Evolutionary conservation across 2,888 invertebrate species (phyloP), one percentile per base, ranked within the genome.

Genomic region (Metopia argyrocephala): DNA sequence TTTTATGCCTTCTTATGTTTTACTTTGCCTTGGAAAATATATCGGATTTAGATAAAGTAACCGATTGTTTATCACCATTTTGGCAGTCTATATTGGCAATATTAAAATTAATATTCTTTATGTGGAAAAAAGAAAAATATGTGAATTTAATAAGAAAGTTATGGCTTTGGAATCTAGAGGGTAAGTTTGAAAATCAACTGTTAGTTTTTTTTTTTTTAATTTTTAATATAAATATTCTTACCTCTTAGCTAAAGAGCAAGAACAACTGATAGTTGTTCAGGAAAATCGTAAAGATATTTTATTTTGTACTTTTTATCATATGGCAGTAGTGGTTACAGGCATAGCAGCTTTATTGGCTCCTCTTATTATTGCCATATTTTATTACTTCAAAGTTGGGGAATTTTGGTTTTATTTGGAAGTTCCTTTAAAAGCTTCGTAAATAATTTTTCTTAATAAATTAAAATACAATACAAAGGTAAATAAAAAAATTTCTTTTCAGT

Each of bases 211-310:
- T 48, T 48, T 31, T 31, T 31, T 9, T 12, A 12, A 48, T 20
- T 48, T n/a, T n/a, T n/a, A n/a, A n/a, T n/a, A n/a, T n/a, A n/a
- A n/a, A n/a, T n/a, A n/a, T n/a, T n/a, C 3, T 12, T 46, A 12
- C 12, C 12, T 7, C 66, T 50, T 20, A 84, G 84, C 79, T 5
- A 46, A 68, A 4, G 68, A 7, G 0, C 31, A 57, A 20, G 84
- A 84, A 45, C 62, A 54, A 5, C 1, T 2, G 0, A 76, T 80
- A 9, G 21, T 84, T 18, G 64, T 25, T 4, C 46, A 46, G 1
- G 79, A 83, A 73, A 82, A 83, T 69, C 73, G 57, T 7, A 74
- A 76, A 4, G 83, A 83, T 59, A 54, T 27, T 0, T 20, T 78
- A 1, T 64, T 83, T n/a, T 70, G 62, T 5, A 61, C n/a, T 1